Evolutionary conservation across 2,888 invertebrate genomes (phyloP), one percentile per base, ranked within the genome.

Genomic region (Drosophila paracracens): DNA sequence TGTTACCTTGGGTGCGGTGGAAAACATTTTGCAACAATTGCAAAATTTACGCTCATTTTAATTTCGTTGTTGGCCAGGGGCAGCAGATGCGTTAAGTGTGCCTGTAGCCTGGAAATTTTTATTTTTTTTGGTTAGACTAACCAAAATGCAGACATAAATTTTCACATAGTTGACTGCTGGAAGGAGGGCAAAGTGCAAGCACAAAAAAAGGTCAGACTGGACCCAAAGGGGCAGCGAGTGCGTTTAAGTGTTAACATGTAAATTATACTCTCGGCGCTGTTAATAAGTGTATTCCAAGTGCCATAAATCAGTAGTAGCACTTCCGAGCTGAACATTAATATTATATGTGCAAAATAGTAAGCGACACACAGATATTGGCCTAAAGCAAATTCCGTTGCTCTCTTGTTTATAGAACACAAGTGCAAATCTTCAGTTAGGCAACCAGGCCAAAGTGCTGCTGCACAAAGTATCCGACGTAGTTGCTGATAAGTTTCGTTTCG

Each of bases 181-280:
- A 40, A 69, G n/a, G 29, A 16, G 16, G 29, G 10, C 27, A 50
- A 50, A 57, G 67, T 61, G 61, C 65, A 71, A 29, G 66, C 29
- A 27, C 56, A 62, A 35, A 63, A 64, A 74, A 88, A 74, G 78
- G 81, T 70, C 72, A 48, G 36, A 29, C 29, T 29, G 29, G n/a
- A 56, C 35, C 61, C 31, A 50, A 38, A 51, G 52, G 38, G 36
- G 48, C 65, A 59, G 87, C 91, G 88, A 86, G 89, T 92, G 91
- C 79, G 88, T 82, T 91, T 92, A 91, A 92, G 91, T 92, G 91
- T 91, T 92, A 91, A 91, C 91, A 90, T 88, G 92, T 91, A 91
- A 91, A 91, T 92, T 89, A 90, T 88, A 85, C 86, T 83, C 81
- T 79, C 73, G 71, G 62, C 71, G 74, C 77, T 81, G 91, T 90